Evolutionary conservation across 2,113 vertebrate genomes (phyloP).

Genomic region (Pelecanus crispus): DNA sequence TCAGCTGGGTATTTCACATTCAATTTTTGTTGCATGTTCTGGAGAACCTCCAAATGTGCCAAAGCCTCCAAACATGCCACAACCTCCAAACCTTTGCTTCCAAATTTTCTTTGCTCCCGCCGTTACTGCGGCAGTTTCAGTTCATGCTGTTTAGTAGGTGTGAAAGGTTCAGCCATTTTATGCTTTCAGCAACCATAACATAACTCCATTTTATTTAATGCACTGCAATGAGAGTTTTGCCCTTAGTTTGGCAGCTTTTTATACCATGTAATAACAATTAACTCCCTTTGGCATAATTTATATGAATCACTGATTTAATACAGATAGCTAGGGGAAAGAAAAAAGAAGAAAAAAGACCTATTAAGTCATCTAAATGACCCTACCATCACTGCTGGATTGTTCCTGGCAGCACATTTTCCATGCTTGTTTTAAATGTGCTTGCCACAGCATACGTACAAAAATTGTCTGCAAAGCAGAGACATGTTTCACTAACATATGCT

Average conservation of each 20-base stretch:
- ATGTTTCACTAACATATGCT: constrained; percentile 11
- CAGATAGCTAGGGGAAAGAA: constrained; percentile 10
- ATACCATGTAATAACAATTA: not conserved
- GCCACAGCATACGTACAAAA: not conserved
- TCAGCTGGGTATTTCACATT: not conserved
- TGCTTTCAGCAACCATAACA: not conserved
- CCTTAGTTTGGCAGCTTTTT: constrained; percentile 4
- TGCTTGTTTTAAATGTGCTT: not conserved
- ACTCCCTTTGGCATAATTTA: not conserved
- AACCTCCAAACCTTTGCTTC: not conserved
- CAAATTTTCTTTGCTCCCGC: fast-evolving
- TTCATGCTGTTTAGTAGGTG: not conserved
- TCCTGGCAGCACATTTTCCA: constrained; percentile 5
- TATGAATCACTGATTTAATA: constrained; percentile 41
- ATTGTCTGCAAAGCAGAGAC: not conserved
- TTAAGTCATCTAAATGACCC: constrained; percentile 32
- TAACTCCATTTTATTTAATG: not conserved
- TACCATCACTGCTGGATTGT: not conserved
- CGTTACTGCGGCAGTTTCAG: fast-evolving
- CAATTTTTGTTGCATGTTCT: not conserved
- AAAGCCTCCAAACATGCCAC: not conserved
- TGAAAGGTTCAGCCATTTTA: not conserved
- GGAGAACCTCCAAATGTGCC: not conserved
- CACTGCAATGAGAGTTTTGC: not conserved
- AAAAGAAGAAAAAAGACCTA: not conserved